Conservation (phyloP, 2,888 invertebrate species). For the Drosophila tanythrix region DNA sequence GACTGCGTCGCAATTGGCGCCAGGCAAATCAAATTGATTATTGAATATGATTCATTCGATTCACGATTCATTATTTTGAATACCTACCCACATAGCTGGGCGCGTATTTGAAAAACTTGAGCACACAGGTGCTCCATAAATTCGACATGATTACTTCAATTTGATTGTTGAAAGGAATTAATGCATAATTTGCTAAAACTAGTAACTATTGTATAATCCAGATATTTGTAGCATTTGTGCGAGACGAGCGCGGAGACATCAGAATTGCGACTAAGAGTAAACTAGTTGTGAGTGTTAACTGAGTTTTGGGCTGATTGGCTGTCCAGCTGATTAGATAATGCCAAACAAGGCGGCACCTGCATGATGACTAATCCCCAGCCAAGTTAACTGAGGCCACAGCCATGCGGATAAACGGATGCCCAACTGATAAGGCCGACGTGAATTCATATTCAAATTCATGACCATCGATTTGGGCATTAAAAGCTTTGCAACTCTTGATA, state of each 20-base stretch:
- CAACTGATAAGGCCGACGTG: slow-evolving; percentile 23
- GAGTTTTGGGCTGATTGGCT: neutral
- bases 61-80: no score
- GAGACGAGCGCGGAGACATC: slow-evolving; percentile 17
- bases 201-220: neutral
- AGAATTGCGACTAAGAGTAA: slow-evolving; percentile 21
- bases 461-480: neutral
- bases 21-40: neutral
- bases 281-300: slow-evolving; percentile 1
- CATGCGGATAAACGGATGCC: slow-evolving; percentile 39
- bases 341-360: slow-evolving; percentile 43
- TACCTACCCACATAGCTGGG: slow-evolving; percentile 79
- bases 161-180: neutral
- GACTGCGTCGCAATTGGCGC: slow-evolving; percentile 47
- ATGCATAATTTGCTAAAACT: slow-evolving; percentile 25
- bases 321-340: slow-evolving; percentile 45
- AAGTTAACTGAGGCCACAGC: slow-evolving; percentile 4
- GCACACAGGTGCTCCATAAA: slow-evolving; percentile 70
- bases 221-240: neutral
- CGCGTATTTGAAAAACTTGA: slow-evolving; percentile 74
- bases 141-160: slow-evolving; percentile 54
- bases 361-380: slow-evolving; percentile 48
- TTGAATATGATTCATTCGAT: slow-evolving; percentile 1
- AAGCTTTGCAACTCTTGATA: slow-evolving; percentile 20
- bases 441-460: slow-evolving; percentile 20